Base-by-base conservation (phyloP, 2,113 vertebrate species). In the Amblyopsis rosae region DNA sequence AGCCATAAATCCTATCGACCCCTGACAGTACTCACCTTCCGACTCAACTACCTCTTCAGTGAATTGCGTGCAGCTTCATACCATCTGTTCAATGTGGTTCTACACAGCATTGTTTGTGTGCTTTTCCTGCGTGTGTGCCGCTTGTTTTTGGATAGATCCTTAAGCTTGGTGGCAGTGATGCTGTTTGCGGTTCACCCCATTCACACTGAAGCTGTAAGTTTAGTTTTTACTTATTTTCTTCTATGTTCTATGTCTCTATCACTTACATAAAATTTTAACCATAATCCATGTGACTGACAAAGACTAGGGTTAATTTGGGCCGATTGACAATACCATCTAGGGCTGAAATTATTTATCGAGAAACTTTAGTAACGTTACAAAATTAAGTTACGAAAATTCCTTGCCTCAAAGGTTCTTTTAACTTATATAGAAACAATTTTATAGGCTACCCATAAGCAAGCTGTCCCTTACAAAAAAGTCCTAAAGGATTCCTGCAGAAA, bases 1-100 rank as follows among this genome's bases (percentile, higher is more conserved):
- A 99, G 98, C 85, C 98, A 99, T 86, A 99, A 99, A 79, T 99
- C 98, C 9, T 99, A 99, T 3, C 90, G 98, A 55, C 98, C 98
- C 1, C 86, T 99, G 75, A 99, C 98, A 1, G 98, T 99, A 9
- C 88, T 99, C 78, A 99, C 98, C 0, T 99, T 99, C 84, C 94
- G 97, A 16, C 87, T 99, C 76, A 99, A 99, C 92, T 99, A 99
- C 86, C 73, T 97, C 72, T 93, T 98, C 86, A 97, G 94, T 9
- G 96, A 98, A 75, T 90, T 99, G 74, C 96, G 91, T 59, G 93
- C 97, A 1, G 91, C 94, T 57, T 98, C 95, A n/a, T 99, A 99
- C 84, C 98, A 99, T 80, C 92, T 99, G 51, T 78, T 98, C 15
- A 99, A 99, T 26, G 85, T 95, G 47, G 53, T 96, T 56, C 93